Conservation (phyloP, 2,113 vertebrate genomes). For the Bubo bubo region DNA sequence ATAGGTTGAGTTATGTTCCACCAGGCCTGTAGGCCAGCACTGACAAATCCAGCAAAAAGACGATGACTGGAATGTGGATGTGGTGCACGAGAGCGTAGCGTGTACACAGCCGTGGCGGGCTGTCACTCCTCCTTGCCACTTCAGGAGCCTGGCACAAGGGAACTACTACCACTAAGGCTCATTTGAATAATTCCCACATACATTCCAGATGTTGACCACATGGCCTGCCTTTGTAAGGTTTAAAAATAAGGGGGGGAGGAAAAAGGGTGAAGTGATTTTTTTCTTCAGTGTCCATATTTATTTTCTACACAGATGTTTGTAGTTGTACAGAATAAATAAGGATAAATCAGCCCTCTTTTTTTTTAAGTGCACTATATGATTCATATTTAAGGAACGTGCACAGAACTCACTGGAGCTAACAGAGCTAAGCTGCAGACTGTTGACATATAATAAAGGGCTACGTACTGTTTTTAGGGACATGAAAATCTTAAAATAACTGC, state of each 20-base stretch:
- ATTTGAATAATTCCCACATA: conserved; percentile 70
- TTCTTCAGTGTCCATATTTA: conserved; percentile 32
- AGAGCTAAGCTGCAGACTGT: neutral
- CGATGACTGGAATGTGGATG: neutral
- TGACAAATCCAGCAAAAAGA: neutral
- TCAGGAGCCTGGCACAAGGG: conserved; percentile 40
- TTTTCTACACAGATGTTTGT: conserved; percentile 58
- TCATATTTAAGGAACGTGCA: conserved; percentile 8
- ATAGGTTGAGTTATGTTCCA: neutral
- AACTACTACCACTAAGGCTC: neutral
- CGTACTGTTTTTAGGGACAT: neutral
- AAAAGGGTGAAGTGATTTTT: neutral
- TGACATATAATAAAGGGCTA: neutral
- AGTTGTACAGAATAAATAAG: conserved; percentile 43
- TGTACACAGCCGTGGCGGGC: neutral
- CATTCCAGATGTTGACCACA: conserved; percentile 69
- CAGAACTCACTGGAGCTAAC: neutral
- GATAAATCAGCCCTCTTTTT: neutral
- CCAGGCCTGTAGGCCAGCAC: neutral
- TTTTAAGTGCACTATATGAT: neutral
- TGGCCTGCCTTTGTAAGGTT: conserved; percentile 16
- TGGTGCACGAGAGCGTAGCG: neutral
- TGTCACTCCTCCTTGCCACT: conserved; percentile 4
- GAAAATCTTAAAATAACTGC: neutral
- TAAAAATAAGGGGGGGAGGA: neutral